Conservation (phyloP, 2,888 invertebrate species). For the Macrosoma leucophasiata region DNA sequence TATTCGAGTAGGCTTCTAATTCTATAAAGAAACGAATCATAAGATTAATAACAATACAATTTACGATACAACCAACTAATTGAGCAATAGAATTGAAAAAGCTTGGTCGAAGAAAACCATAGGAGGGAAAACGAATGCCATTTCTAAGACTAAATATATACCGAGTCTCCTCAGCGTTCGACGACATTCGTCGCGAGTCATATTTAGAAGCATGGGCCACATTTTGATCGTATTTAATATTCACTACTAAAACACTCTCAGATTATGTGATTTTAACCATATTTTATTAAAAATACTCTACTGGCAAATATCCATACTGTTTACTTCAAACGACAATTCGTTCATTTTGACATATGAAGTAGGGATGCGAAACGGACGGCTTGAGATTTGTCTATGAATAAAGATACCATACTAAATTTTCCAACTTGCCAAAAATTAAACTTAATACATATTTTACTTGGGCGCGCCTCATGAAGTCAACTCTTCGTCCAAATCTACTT, state of each 20-base stretch:
- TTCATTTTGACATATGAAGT: slow-evolving; percentile 69
- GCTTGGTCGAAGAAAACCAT: slow-evolving; percentile 55
- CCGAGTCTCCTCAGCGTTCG: slow-evolving; percentile 91
- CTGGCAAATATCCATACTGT: slow-evolving; percentile 76
- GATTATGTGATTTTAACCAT: slow-evolving; percentile 61
- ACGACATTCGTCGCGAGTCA: slow-evolving; percentile 92
- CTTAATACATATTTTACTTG: no score
- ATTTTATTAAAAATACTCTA: slow-evolving; percentile 63
- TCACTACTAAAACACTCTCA: slow-evolving; percentile 46
- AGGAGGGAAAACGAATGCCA: slow-evolving; percentile 75
- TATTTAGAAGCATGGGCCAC: slow-evolving; percentile 85
- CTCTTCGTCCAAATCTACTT: no score
- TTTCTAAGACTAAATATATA: slow-evolving; percentile 74
- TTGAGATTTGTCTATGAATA: slow-evolving; percentile 52
- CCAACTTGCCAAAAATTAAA: background rate
- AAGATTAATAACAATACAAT: slow-evolving; percentile 28
- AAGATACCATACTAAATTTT: slow-evolving; percentile 30
- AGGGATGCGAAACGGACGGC: slow-evolving; percentile 43
- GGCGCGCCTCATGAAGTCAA: no score
- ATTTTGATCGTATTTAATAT: slow-evolving; percentile 49
- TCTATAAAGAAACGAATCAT: slow-evolving; percentile 76
- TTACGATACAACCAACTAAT: slow-evolving; percentile 26
- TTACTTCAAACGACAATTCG: slow-evolving; percentile 76
- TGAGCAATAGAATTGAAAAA: slow-evolving; percentile 36
- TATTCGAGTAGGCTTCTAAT: slow-evolving; percentile 92